These are phyloP conservation scores for Pluvialis apricaria DNA, from an alignment of 2,113 vertebrate species.

Conservation along the genomic window DNA sequence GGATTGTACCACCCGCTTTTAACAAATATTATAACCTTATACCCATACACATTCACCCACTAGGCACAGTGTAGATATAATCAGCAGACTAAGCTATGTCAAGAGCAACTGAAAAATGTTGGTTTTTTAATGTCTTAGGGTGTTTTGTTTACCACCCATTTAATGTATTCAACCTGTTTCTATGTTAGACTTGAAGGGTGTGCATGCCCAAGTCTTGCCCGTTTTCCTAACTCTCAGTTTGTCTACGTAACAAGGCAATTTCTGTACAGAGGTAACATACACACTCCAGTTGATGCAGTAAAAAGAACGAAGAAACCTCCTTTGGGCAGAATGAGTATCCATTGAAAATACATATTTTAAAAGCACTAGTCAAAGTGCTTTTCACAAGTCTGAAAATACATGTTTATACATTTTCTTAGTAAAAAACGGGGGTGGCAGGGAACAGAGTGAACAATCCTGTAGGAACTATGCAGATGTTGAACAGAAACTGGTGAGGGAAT, in stretches of 20 bases:
- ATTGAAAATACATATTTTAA: not conserved
- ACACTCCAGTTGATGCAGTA: not conserved
- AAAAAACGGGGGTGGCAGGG: not conserved
- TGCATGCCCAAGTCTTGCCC: not conserved
- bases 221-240: not conserved
- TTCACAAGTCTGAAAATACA: not conserved
- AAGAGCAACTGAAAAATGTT: not conserved
- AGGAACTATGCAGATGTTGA: not conserved
- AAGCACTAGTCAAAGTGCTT: slow-evolving; percentile 21
- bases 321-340: not conserved
- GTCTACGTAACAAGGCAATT: not conserved
- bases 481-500: not conserved
- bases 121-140: not conserved
- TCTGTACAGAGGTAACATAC: not conserved
- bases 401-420: not conserved
- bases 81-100: not conserved
- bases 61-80: not conserved
- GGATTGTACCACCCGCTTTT: not conserved
- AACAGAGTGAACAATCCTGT: not conserved
- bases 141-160: not conserved
- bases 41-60: not conserved
- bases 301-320: not conserved
- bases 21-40: not conserved
- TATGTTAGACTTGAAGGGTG: not conserved
- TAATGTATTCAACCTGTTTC: not conserved